A percentile compares a stretch with the other conserved stretches of the same genome.
phyloP scores from a whole-genome alignment of 2,797 vertebrate species.

The Graptemys geographica region DNA sequence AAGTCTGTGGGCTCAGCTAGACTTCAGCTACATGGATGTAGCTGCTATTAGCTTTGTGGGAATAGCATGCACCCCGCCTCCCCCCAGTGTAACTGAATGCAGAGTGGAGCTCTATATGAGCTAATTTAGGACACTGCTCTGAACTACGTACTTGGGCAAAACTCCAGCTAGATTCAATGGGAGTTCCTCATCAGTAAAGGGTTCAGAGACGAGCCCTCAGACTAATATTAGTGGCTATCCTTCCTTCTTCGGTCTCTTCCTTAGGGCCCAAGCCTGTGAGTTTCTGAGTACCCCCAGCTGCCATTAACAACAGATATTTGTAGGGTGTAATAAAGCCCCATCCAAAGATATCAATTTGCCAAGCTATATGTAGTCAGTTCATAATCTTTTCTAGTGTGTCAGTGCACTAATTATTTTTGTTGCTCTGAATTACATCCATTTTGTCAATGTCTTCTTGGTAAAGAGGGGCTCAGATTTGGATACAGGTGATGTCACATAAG shows the following conservation, averaged over 20 bases:
- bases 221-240: neutral
- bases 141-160: accelerated
- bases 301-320: neutral
- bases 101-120: accelerated
- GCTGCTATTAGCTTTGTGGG: neutral
- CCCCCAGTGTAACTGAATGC: neutral
- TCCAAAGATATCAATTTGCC: neutral
- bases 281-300: neutral
- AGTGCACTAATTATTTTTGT: neutral
- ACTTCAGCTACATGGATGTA: neutral
- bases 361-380: neutral
- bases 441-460: neutral
- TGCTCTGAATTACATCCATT: neutral
- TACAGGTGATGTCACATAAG: neutral
- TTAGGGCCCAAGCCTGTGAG: neutral
- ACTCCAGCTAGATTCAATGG: neutral
- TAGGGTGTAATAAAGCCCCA: neutral
- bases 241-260: neutral
- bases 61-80: neutral
- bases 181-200: neutral
- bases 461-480: neutral
- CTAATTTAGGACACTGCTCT: neutral
- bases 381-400: neutral
- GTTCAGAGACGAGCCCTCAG: too few species aligned
- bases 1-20: neutral